Conservation (phyloP, 2,888 invertebrate genomes). For the Polydrusus pterygomalis region DNA sequence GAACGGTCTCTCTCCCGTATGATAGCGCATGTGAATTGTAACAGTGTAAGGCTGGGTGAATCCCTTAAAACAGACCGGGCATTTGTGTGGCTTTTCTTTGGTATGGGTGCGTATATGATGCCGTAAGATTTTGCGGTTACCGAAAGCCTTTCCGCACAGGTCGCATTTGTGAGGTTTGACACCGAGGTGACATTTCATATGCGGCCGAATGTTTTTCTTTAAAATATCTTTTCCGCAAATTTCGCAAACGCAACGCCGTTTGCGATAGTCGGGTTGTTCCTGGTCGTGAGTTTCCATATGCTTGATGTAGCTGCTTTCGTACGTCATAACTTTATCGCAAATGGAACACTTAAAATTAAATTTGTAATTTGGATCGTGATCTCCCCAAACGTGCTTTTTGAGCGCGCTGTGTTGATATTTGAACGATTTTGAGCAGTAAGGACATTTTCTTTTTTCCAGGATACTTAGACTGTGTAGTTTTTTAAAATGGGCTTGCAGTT, state of each 20-base stretch:
- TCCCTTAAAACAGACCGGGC: conserved; percentile 72
- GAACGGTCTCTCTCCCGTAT: conserved; percentile 73
- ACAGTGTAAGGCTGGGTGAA: conserved; percentile 75
- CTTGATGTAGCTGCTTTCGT: conserved; percentile 49
- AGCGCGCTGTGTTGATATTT: conserved; percentile 53
- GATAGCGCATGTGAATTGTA: conserved; percentile 71
- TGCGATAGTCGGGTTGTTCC: conserved; percentile 52
- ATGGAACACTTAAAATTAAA: conserved; percentile 49
- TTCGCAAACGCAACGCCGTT: conserved; percentile 58
- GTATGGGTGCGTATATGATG: conserved; percentile 62
- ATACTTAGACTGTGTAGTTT: conserved; percentile 30
- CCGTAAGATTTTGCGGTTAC: conserved; percentile 63
- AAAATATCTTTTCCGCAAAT: conserved; percentile 63
- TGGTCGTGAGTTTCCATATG: conserved; percentile 56
- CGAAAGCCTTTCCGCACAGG: conserved; percentile 60
- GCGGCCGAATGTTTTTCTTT: conserved; percentile 72
- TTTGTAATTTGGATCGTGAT: conserved; percentile 53
- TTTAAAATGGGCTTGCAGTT: conserved; percentile 52
- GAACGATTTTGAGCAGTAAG: conserved; percentile 53
- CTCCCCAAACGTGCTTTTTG: conserved; percentile 51
- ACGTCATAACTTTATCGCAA: conserved; percentile 51
- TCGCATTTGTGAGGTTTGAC: conserved; percentile 68
- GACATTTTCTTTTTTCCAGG: conserved; percentile 32
- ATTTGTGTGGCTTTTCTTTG: conserved; percentile 62
- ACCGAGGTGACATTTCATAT: conserved; percentile 58